Base-by-base conservation (phyloP, 2,113 vertebrate species). In the Smithornis capensis region DNA sequence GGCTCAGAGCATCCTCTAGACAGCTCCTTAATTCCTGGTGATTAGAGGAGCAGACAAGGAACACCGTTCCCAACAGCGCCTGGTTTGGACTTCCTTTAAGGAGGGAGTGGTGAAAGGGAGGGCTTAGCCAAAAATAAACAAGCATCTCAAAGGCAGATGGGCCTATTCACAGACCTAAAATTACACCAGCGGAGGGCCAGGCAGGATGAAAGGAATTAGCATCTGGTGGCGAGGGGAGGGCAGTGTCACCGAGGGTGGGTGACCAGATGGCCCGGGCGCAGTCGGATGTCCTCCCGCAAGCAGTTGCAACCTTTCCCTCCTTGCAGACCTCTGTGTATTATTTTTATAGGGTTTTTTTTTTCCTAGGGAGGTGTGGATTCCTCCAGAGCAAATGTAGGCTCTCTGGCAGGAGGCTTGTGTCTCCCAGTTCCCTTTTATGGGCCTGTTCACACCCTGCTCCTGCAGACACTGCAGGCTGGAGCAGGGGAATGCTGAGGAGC, bases 61-160 rank as follows among this genome's bases (percentile, higher is more conserved):
- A 4, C 68, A 3, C 33, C 15, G 2, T 45, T 69, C 64, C 82
- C 63, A 65, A 4, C 1, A 6, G 42, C 1, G 35, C 89, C 83
- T 31, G 3, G 5, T 67, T 87, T 78, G 92, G 92, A 52, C 53
- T 96, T 88, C 94, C 92, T 92, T 96, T 80, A 75, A 95, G 90
- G 78, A 93, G 88, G 83, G 79, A 93, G 95, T 44, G 79, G 85
- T 83, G 94, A 90, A 86, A 90, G 69, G 90, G 44, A 92, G 79
- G 92, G 87, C 75, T 90, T 33, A 18, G 55, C 83, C 92, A 49
- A 83, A 95, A 92, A 96, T 92, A 93, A 94, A 90, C 5, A 15
- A 93, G 93, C 92, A 92, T 93, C 94, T 92, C 95, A 44, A 78
- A 92, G 89, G 96, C 95, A 96, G 94, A 96, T 96, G 96, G 96